Evolutionary conservation across 2,797 vertebrate genomes (phyloP), one percentile per base, ranked within the genome.

Genomic region (Numenius phaeopus): DNA sequence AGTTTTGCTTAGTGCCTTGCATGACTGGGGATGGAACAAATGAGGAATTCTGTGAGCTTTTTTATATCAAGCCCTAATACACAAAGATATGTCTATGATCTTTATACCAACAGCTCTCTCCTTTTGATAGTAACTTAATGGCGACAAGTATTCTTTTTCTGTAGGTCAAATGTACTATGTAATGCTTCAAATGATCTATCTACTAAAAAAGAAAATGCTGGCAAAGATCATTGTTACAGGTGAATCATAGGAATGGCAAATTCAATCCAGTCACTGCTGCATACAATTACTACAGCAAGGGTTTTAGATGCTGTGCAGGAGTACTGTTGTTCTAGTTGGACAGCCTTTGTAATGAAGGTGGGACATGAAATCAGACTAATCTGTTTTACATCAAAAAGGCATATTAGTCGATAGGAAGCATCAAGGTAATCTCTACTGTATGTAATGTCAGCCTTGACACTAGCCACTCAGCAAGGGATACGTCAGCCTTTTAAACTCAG

Each of bases 351-450:
- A 58, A 80, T 58, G 65, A 79, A 82, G 83, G 39, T 87, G 73
- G 58, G 69, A 91, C 96, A 95, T 88, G 15, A 94, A 89, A 93
- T 76, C 86, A 83, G 34, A 58, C 19, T 64, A 76, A 92, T 72
- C 79, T 89, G 49, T 40, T 84, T 90, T 67, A 44, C 21, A 70
- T 94, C 61, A 87, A 71, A 94, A 96, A 91, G 18, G 14, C 10
- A 11, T 50, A 37, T 87, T 71, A 89, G 39, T 64, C 0, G 0
- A 75, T 78, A 93, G 57, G 65, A 96, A 89, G 34, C 78, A 87
- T 77, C 71, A 67, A 64, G 65, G 72, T 86, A 92, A 87, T 76
- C 46, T 69, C 71, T 88, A 29, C 23, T 69, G 17, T 47, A 90
- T 55, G n/a, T 59, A 73, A 81, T 64, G 61, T 62, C 76, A 81